Percentiles rank a stretch among this genome's conserved stretches.
Conservation (phyloP, 2,888 invertebrate species). For the Lycophotia porphyrea region DNA sequence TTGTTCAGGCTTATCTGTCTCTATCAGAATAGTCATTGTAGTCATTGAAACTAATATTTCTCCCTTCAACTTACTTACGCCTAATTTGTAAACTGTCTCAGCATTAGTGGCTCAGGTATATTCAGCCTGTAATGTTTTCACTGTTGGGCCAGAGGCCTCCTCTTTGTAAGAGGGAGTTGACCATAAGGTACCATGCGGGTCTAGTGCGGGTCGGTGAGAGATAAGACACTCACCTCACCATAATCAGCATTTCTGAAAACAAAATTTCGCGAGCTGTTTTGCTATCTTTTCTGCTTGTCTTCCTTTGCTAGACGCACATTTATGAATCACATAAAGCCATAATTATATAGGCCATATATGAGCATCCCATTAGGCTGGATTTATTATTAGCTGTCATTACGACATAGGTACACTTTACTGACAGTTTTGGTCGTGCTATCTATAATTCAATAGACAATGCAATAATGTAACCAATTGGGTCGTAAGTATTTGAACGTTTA, state of each 20-base stretch:
- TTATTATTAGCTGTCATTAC: constrained; percentile 67
- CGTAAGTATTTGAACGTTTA: constrained; percentile 59
- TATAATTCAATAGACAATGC: constrained; percentile 56
- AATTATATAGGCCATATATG: constrained; percentile 56
- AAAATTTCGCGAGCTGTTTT: neutral
- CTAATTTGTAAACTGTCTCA: constrained; percentile 11
- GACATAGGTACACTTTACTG: constrained; percentile 60
- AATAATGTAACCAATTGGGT: constrained; percentile 57
- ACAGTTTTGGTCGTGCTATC: constrained; percentile 53
- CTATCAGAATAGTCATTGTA: constrained; percentile 33
- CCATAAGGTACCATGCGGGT: neutral
- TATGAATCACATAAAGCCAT: neutral
- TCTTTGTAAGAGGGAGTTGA: neutral
- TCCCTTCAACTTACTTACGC: neutral
- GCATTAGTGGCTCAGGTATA: neutral
- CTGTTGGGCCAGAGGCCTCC: neutral
- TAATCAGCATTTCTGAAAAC: neutral
- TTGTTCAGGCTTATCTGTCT: constrained; percentile 71
- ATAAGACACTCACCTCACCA: neutral
- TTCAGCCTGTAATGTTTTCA: neutral
- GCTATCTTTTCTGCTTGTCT: neutral
- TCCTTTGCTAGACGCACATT: neutral
- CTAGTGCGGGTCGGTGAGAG: neutral
- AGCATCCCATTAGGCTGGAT: constrained; percentile 73
- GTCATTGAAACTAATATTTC: constrained; percentile 22